Evolutionary conservation across 2,888 invertebrate species (phyloP).

Genomic region (Quadroppia sp.): DNA sequence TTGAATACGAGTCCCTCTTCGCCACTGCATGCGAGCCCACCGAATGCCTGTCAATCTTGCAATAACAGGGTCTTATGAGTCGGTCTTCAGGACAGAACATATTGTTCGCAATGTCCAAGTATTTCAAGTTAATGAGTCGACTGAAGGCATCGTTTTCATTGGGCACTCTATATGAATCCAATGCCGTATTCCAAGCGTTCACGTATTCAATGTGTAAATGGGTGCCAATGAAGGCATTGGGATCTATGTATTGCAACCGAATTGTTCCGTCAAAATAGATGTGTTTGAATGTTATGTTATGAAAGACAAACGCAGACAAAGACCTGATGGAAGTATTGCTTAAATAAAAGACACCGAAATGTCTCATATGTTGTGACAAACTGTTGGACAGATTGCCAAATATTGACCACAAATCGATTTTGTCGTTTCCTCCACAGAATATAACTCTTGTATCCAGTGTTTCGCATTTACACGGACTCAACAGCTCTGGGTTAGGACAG

Average conservation of each 20-base stretch:
- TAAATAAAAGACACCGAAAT: conserved; percentile 22
- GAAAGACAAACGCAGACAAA: conserved; percentile 18
- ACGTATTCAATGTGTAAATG: conserved; percentile 28
- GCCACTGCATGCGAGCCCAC: neutral
- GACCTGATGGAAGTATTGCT: neutral
- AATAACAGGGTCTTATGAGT: conserved; percentile 11
- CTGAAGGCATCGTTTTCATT: conserved; percentile 35
- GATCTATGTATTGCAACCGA: conserved; percentile 18
- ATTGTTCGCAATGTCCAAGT: conserved; percentile 1
- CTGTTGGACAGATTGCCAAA: neutral
- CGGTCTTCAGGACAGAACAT: conserved; percentile 14
- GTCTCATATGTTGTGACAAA: conserved; percentile 18
- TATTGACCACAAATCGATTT: conserved; percentile 19
- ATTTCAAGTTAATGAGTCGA: conserved; percentile 5
- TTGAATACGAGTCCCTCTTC: conserved; percentile 19
- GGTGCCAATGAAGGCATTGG: conserved; percentile 21
- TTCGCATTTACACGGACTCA: conserved; percentile 4
- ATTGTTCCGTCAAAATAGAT: conserved; percentile 27
- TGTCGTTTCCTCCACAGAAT: neutral
- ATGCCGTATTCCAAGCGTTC: conserved; percentile 28
- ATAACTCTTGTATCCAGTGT: neutral
- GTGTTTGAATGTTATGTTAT: conserved; percentile 11
- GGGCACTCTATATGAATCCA: conserved; percentile 6
- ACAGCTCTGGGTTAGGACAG: conserved; percentile 10
- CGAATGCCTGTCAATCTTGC: neutral